Evolutionary conservation across 2,797 vertebrate species (phyloP), one percentile per base, ranked within the genome.

Genomic region (Centropyge bicolor): DNA sequence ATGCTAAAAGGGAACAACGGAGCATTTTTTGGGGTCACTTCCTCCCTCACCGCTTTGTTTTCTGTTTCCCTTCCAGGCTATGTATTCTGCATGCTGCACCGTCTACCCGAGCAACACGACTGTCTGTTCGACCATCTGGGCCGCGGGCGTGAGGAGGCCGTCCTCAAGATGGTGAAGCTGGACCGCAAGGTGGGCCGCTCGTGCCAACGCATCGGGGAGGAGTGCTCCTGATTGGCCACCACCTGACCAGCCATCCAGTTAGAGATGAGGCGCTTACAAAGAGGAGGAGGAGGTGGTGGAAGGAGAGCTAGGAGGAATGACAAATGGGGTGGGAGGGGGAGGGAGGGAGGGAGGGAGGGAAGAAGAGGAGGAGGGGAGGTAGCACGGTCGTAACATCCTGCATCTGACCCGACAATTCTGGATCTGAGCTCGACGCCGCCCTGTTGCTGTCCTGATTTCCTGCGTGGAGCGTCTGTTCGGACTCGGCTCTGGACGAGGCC

Each of bases 91-190:
- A 98, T 98, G 97, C 94, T 97, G 12, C 97, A 98, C 80, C 97
- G 97, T 91, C 97, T 98, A 60, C 97, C 97, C 0, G 97, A 98
- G 93, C 97, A 98, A 88, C 97, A 98, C 8, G 96, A 97, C 95
- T 98, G 97, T 89, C 96, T 96, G 0, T 98, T 98, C 12, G 97
- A 98, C 95, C 97, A 98, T 91, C 97, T 97, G 96, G 97, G 97
- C 68, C 97, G 97, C 0, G 97, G 97, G 12, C 97, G 97, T 0
- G 96, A 98, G 94, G 97, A 98, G 93, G 97, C 97, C 87, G 97
- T 98, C 92, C 96, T 97, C 94, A 98, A 98, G 95, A 98, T 98
- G 97, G 97, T 98, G 93, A 98, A 98, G 95, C 96, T 98, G 95
- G 97, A 98, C 94, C 97, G 97, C 88, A 98, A 98, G 96, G 97